Evolutionary conservation across 2,113 vertebrate species (phyloP).

Genomic region (Alouatta palliata): DNA sequence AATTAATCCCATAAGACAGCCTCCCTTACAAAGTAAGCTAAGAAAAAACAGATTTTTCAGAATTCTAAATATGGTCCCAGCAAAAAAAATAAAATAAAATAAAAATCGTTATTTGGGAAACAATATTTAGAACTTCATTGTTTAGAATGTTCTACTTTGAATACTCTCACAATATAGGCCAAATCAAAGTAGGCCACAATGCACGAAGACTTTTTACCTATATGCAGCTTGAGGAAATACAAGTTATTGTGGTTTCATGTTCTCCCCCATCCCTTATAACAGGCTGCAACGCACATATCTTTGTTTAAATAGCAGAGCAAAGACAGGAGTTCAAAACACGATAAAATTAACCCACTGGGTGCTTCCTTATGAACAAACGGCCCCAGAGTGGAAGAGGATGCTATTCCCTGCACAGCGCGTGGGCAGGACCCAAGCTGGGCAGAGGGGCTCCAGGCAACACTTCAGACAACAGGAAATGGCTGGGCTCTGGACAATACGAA

Average conservation of each 20-base stretch:
- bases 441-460: not conserved
- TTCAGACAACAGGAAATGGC: constrained; percentile 69
- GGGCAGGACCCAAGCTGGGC: constrained; percentile 6
- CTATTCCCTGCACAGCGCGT: not conserved
- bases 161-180: not conserved
- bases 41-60: constrained; percentile 69
- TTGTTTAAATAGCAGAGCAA: constrained; percentile 38
- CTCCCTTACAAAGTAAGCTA: constrained; percentile 68
- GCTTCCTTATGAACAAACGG: not conserved
- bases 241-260: not conserved
- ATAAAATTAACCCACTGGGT: not conserved
- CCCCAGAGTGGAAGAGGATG: not conserved
- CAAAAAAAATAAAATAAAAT: constrained; percentile 60
- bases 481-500: constrained; percentile 54
- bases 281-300: not conserved
- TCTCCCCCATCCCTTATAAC: not conserved
- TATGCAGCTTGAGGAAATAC: not conserved
- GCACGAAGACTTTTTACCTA: constrained; percentile 14
- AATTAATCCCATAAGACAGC: constrained; percentile 78
- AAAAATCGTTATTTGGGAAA: constrained; percentile 57
- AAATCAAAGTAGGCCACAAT: constrained; percentile 33
- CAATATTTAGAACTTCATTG: constrained; percentile 46
- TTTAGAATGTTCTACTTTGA: constrained; percentile 8
- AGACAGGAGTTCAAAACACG: not conserved
- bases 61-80: constrained; percentile 68